Percentiles rank a stretch among this genome's conserved stretches.
Evolutionary conservation across 2,797 vertebrate genomes (phyloP).

Genomic region (Enteromius anoplus): DNA sequence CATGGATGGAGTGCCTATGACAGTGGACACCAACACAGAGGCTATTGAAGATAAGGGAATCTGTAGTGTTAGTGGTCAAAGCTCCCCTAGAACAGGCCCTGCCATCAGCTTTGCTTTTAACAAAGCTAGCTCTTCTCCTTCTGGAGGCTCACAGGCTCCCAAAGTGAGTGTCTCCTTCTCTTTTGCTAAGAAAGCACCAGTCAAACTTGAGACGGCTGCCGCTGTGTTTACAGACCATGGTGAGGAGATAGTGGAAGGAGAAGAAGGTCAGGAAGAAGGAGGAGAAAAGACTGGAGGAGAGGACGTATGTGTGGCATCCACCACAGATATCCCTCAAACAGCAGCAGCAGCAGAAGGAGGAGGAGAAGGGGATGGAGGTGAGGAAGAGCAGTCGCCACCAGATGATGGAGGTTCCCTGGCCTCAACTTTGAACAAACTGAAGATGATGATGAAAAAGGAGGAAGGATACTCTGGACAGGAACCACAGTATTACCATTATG

Average conservation of each 20-base stretch:
- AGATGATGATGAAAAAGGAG: conserved; percentile 94
- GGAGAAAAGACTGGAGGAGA: conserved; percentile 72
- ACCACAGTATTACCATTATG: conserved; percentile 96
- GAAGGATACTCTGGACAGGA: conserved; percentile 86
- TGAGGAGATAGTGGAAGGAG: conserved; percentile 84
- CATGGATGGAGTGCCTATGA: conserved; percentile 70
- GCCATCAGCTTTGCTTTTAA: conserved; percentile 85
- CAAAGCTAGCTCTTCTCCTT: conserved; percentile 78
- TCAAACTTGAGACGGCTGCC: conserved; percentile 94
- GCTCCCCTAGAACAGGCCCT: conserved; percentile 73
- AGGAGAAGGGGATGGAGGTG: conserved; percentile 58
- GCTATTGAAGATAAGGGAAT: conserved; percentile 69
- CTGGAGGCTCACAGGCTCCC: conserved; percentile 73
- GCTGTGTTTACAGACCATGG: conserved; percentile 92
- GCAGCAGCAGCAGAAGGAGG: conserved; percentile 76
- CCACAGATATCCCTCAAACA: conserved; percentile 69
- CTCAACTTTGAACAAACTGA: conserved; percentile 92
- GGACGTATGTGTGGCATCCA: conserved; percentile 67
- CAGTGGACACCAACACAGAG: conserved; percentile 64
- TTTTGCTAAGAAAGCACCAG: conserved; percentile 94
- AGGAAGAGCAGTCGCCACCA: conserved; percentile 66
- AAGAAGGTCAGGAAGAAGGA: conserved; percentile 82
- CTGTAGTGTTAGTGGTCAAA: conserved; percentile 63
- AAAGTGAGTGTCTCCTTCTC: conserved; percentile 97
- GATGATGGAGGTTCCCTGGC: conserved; percentile 84